Conservation (phyloP, 2,113 vertebrate species). For the Eudyptes chrysolophus region DNA sequence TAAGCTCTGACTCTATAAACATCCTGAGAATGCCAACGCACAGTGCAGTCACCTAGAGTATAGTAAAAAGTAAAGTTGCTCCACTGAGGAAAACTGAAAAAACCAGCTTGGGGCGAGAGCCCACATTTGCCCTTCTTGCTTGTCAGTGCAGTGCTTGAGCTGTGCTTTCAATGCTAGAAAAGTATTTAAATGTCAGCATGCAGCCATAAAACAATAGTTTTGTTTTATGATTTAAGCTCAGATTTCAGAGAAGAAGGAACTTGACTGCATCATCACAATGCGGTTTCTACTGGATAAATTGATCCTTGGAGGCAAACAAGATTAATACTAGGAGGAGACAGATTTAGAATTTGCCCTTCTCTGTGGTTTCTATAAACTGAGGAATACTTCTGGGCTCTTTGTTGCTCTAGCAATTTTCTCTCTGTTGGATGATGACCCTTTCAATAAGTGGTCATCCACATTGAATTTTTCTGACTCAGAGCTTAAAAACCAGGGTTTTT, state of each 20-base stretch:
- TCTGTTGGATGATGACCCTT: conserved; percentile 67
- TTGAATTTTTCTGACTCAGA: conserved; percentile 45
- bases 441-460: conserved; percentile 64
- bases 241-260: neutral
- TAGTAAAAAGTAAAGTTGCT: neutral
- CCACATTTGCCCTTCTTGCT: neutral
- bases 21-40: neutral
- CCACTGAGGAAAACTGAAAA: neutral
- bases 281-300: conserved; percentile 2
- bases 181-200: neutral
- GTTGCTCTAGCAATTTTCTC: conserved; percentile 61
- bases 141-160: neutral
- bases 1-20: neutral
- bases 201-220: neutral
- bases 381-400: conserved; percentile 44
- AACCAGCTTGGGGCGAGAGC: neutral
- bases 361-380: conserved; percentile 49
- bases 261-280: neutral
- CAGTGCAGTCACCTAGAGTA: neutral
- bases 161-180: neutral
- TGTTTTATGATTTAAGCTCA: neutral
- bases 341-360: conserved; percentile 51
- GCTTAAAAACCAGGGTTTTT: conserved; percentile 32
- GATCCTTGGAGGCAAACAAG: conserved; percentile 43
- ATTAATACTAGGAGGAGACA: conserved; percentile 24